Conservation (phyloP, 2,113 vertebrate species). For the Xiphias gladius region DNA sequence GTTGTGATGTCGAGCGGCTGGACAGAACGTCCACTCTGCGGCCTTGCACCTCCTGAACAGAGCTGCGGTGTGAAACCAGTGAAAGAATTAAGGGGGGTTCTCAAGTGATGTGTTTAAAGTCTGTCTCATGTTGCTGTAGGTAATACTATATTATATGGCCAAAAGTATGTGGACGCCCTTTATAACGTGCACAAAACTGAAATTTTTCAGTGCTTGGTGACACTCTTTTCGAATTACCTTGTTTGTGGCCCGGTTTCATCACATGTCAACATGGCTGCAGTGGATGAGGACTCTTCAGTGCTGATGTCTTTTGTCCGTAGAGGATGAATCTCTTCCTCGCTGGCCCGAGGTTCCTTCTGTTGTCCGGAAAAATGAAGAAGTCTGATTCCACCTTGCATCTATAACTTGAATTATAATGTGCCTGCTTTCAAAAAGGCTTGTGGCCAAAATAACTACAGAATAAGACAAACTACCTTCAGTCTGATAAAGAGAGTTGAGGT, state of each 20-base stretch:
- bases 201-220: too few species aligned
- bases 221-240: neutral
- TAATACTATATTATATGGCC: too few species aligned
- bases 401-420: too few species aligned
- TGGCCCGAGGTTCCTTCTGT: neutral
- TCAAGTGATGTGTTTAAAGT: too few species aligned
- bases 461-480: slow-evolving; percentile 24
- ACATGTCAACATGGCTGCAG: neutral
- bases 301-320: neutral
- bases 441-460: neutral
- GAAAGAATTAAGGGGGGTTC: neutral
- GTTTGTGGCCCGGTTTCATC: neutral
- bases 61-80: neutral
- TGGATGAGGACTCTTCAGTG: neutral
- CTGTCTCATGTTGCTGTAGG: too few species aligned
- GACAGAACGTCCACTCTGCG: neutral
- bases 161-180: too few species aligned
- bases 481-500: slow-evolving; percentile 34
- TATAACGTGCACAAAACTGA: too few species aligned
- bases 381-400: neutral
- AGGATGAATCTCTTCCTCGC: neutral
- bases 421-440: neutral
- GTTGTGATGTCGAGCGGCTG: neutral
- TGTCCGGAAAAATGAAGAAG: neutral
- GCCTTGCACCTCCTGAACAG: neutral